Base-by-base conservation (phyloP, 2,113 vertebrate genomes). In the Hyaena hyaena region DNA sequence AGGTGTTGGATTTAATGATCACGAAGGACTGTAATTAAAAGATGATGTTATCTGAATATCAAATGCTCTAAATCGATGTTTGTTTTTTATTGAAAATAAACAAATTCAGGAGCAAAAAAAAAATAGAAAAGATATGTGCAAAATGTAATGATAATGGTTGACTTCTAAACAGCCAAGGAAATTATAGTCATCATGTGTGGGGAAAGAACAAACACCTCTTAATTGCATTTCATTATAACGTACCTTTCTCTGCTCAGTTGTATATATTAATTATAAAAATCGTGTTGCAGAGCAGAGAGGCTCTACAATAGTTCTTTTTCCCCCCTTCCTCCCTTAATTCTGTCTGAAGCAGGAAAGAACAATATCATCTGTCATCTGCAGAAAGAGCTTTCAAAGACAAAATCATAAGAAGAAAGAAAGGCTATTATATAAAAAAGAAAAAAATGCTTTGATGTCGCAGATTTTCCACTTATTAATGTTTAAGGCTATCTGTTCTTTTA, bases 251-350 rank as follows among this genome's bases (percentile, higher is more conserved):
- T 97, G 98, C 98, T 98, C 98, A 63, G 98, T 99, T 99, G 99
- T 99, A 99, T 99, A 99, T 99, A 99, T 99, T 99, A 99, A 99
- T 99, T 99, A 99, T 99, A 98, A 99, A 99, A 99, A 98, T 99
- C 98, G 98, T 98, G 98, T 99, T 98, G 97, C 99, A 97, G 98
- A 98, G 98, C 97, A 61, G 96, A 98, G 98, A 98, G 98, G 98
- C 98, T 97, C 97, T 97, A 99, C 99, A 99, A 99, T 99, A 98
- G 98, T 12, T 19, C 97, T 97, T 92, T 92, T 93, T 94, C 97
- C 97, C 97, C 97, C 98, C 97, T 97, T 96, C 98, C 97, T 98
- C 98, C 98, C 98, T 97, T 98, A 98, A 98, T 98, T 98, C 99
- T 99, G 99, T 99, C 99, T 99, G 98, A 98, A 97, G 97, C 97